phyloP scores from a whole-genome alignment of 2,113 vertebrate species.

The Poecilia latipinna region DNA sequence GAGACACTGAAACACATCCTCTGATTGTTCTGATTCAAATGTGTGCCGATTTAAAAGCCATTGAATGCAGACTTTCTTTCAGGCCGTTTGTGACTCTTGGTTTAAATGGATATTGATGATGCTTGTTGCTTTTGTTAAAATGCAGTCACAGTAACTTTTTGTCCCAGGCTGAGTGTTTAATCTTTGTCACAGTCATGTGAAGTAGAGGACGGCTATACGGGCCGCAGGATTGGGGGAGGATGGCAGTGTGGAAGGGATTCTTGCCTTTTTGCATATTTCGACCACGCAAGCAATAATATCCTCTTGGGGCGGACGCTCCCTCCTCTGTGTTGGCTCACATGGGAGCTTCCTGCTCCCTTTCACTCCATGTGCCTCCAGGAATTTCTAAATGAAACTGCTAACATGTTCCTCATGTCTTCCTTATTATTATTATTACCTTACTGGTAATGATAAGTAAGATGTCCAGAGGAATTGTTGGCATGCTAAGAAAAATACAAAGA shows the following conservation, averaged over 20 bases:
- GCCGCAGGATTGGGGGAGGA: too few relatives aligned
- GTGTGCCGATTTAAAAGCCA: conserved; percentile 49
- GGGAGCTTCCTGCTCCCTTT: background rate
- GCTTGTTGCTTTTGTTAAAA: conserved; percentile 1
- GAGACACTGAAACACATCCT: background rate
- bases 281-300: too few relatives aligned
- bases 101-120: conserved; percentile 1
- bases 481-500: too few relatives aligned
- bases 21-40: conserved; percentile 44
- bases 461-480: too few relatives aligned
- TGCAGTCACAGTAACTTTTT: background rate
- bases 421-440: too few relatives aligned
- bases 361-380: background rate
- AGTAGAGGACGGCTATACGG: too few relatives aligned
- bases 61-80: conserved; percentile 22
- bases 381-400: background rate
- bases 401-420: background rate
- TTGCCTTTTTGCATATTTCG: too few relatives aligned
- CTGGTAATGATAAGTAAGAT: too few relatives aligned
- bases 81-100: background rate
- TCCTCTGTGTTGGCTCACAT: background rate
- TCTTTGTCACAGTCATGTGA: too few relatives aligned
- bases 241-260: too few relatives aligned
- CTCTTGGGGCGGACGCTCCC: background rate
- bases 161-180: conserved; percentile 4